Percentiles rank a stretch among this genome's conserved stretches.
phyloP scores from a whole-genome alignment of 2,113 vertebrate species.

The Rhea pennata region DNA sequence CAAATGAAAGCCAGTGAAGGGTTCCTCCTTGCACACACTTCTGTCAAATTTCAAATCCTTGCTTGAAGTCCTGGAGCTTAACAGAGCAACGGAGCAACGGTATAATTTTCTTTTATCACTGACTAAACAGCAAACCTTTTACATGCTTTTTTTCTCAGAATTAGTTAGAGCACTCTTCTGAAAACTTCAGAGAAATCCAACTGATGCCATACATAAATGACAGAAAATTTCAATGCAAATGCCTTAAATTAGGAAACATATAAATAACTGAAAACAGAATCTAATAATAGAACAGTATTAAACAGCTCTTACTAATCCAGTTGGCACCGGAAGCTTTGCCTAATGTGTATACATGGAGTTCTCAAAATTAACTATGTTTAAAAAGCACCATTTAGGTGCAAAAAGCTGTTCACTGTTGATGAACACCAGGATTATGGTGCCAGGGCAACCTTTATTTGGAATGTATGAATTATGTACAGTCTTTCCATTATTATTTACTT shows the following conservation, averaged over 20 bases:
- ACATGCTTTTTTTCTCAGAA: background rate
- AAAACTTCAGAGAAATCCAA: background rate
- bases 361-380: background rate
- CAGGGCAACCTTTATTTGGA: background rate
- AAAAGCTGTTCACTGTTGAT: background rate
- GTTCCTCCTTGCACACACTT: rapidly evolving
- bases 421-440: background rate
- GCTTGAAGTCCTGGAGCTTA: background rate
- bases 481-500: background rate
- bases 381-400: background rate
- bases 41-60: background rate
- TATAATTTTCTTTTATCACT: background rate
- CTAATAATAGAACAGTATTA: background rate
- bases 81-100: background rate
- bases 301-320: background rate
- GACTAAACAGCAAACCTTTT: background rate
- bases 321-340: background rate
- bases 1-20: background rate
- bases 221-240: background rate
- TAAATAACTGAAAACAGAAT: background rate
- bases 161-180: background rate
- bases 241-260: background rate
- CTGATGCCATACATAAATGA: background rate
- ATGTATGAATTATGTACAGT: rapidly evolving
- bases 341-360: background rate